A percentile compares a stretch with the other conserved stretches of the same genome.
These are phyloP conservation scores for Cryptoblepharus egeriae DNA, from an alignment of 2,797 vertebrate species.

Conservation along the genomic window DNA sequence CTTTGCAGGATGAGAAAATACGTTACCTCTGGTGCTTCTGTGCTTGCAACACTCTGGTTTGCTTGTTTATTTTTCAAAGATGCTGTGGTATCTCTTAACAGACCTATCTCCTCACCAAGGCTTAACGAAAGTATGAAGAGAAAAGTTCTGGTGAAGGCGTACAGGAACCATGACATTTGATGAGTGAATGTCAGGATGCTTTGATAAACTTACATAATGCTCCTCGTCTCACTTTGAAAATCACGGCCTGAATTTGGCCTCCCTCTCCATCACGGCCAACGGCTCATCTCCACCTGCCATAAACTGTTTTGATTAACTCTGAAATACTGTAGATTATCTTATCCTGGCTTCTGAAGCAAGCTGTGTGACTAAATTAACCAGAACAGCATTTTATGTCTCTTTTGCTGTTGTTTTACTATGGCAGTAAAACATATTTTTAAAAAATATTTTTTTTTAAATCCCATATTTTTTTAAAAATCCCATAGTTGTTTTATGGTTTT, in stretches of 20 bases:
- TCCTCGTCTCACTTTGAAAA: too few species aligned
- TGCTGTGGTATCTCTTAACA: background rate
- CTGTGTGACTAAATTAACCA: background rate
- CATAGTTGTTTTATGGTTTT: too few species aligned
- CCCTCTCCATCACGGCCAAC: background rate
- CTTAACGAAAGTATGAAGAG: background rate
- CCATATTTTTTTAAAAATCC: too few species aligned
- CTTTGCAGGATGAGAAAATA: conserved; percentile 7
- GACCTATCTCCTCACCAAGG: background rate
- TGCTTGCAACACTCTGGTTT: background rate
- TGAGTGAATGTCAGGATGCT: background rate
- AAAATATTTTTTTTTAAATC: too few species aligned
- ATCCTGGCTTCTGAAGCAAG: background rate
- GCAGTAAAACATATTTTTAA: too few species aligned
- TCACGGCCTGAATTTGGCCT: background rate
- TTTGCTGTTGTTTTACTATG: too few species aligned
- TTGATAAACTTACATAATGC: background rate
- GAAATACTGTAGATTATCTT: background rate
- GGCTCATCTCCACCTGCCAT: background rate
- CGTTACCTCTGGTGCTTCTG: conserved; percentile 24
- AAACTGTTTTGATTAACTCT: background rate
- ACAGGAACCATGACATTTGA: background rate
- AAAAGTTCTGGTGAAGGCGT: background rate
- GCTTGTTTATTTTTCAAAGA: background rate
- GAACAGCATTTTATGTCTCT: too few species aligned